Conservation (phyloP, 1,140 invertebrate species). For the Eupeodes corollae region DNA sequence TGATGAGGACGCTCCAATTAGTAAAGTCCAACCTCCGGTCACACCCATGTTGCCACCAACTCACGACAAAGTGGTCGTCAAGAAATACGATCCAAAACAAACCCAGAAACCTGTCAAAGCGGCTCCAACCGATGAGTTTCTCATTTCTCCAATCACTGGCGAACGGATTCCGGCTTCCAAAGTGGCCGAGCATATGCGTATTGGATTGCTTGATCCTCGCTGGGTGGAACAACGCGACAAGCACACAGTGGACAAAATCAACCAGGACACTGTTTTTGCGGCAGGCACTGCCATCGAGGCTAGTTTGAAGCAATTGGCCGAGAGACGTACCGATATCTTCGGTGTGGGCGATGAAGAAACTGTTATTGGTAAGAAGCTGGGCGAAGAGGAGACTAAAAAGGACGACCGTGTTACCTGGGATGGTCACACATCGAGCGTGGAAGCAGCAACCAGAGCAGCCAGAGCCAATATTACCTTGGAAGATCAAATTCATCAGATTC, state of each 20-base stretch:
- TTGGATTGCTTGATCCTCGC: conserved; percentile 90
- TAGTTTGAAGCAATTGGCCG: conserved; percentile 90
- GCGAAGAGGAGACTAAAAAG: conserved; percentile 82
- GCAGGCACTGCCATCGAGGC: conserved; percentile 86
- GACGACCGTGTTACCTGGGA: conserved; percentile 95
- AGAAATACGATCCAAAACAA: conserved; percentile 96
- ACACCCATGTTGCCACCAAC: conserved; percentile 67
- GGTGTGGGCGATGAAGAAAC: conserved; percentile 97
- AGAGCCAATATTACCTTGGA: conserved; percentile 91
- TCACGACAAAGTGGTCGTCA: conserved; percentile 90
- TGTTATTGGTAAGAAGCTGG: conserved; percentile 97
- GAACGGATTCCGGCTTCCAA: conserved; percentile 94
- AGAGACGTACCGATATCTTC: conserved; percentile 99
- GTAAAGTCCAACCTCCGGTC: conserved; percentile 38
- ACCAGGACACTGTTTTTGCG: conserved; percentile 49
- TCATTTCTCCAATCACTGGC: conserved; percentile 96
- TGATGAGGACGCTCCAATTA: conserved; percentile 54
- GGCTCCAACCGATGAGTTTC: conserved; percentile 68
- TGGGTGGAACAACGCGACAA: conserved; percentile 96
- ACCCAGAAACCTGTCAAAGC: conserved; percentile 45
- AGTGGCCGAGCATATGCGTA: conserved; percentile 95
- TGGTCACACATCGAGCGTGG: conserved; percentile 90
- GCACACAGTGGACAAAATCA: conserved; percentile 56
- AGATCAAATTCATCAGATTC: conserved; percentile 95
- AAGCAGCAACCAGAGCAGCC: conserved; percentile 81